Percentiles rank a stretch among this genome's conserved stretches.
Conservation (phyloP, 1,140 invertebrate genomes). For the Caenorhabditis tropicalis region DNA sequence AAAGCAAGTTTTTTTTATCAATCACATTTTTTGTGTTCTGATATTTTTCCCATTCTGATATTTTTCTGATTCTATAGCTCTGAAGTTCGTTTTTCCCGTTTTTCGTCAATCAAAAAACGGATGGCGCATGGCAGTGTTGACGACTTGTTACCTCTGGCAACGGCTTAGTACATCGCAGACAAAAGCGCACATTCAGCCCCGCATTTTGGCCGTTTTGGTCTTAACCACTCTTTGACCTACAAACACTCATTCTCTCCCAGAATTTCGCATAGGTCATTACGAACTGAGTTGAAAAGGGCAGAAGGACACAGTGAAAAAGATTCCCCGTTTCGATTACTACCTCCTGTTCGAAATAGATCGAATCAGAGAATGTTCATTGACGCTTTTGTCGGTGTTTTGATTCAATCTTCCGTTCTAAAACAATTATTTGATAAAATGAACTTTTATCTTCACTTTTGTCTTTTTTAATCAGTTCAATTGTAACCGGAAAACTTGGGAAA, state of each 20-base stretch:
- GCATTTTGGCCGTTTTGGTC: not conserved
- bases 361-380: not conserved
- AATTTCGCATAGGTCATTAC: not conserved
- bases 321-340: not conserved
- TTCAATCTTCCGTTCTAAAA: too few species aligned
- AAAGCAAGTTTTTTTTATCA: too few species aligned
- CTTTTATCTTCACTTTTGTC: not conserved
- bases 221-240: not conserved
- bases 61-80: not conserved
- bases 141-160: conserved; percentile 24
- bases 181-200: not conserved
- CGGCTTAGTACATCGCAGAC: not conserved
- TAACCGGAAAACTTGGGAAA: conserved; percentile 10
- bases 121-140: not conserved
- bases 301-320: not conserved
- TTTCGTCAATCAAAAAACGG: not conserved
- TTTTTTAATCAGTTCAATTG: not conserved
- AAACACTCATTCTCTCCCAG: not conserved
- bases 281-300: not conserved
- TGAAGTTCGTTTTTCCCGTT: not conserved
- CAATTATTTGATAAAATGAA: not conserved
- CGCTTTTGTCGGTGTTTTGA: not conserved
- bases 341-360: not conserved
- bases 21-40: too few species aligned
- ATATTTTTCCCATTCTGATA: not conserved